Percentiles rank a stretch among this genome's conserved stretches.
Evolutionary conservation across 2,888 invertebrate species (phyloP).

Genomic region (Formica aserva): DNA sequence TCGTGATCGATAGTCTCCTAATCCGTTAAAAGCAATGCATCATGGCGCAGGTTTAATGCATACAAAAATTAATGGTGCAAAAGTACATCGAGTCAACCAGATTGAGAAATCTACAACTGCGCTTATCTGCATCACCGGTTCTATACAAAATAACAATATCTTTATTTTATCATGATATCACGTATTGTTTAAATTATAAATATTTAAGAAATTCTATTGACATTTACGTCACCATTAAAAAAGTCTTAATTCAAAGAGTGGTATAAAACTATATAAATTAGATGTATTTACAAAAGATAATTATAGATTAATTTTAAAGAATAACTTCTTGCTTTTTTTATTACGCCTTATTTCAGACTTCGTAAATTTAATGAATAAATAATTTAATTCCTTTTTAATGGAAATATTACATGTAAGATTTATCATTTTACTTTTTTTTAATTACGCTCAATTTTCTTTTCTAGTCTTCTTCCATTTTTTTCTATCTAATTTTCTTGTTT

Average conservation of each 20-base stretch:
- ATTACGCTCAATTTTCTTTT: background rate
- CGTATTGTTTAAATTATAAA: background rate
- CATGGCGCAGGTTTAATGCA: slow-evolving; percentile 58
- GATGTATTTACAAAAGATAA: background rate
- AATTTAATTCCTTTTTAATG: background rate
- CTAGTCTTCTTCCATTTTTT: background rate
- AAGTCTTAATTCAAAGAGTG: background rate
- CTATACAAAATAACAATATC: slow-evolving; percentile 12
- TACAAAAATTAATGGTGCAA: slow-evolving; percentile 65
- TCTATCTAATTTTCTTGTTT: background rate
- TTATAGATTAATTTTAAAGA: background rate
- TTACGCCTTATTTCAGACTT: background rate
- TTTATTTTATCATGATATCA: slow-evolving; percentile 1
- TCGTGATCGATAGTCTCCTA: slow-evolving; percentile 70
- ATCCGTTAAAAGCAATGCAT: slow-evolving; percentile 70
- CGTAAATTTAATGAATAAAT: background rate
- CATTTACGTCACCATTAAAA: background rate
- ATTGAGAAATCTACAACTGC: slow-evolving; percentile 17
- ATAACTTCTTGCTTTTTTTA: background rate
- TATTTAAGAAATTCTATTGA: slow-evolving; percentile 12
- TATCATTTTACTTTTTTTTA: background rate
- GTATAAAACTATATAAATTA: background rate
- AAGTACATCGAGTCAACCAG: slow-evolving; percentile 21
- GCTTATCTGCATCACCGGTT: background rate
- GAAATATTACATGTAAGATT: background rate